Base-by-base conservation (phyloP, 2,113 vertebrate species). In the Natator depressus region DNA sequence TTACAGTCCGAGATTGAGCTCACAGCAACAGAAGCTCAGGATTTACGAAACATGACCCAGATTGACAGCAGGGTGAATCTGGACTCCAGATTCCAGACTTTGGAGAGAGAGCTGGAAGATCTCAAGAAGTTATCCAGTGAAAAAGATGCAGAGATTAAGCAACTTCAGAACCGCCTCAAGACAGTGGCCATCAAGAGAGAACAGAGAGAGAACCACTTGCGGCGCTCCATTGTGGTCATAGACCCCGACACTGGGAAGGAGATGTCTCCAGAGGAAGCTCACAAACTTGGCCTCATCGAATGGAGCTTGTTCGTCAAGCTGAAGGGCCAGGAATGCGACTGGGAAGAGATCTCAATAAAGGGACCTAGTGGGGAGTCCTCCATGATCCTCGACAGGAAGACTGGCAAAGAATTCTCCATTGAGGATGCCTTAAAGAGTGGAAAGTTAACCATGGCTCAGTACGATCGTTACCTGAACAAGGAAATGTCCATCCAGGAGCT, bases 241-340 rank as follows among this genome's bases (percentile, higher is more conserved):
- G 99, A 99, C 94, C 99, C 99, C 0, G 99, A 99, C 79, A 98
- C 99, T 0, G 99, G 99, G 47, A 99, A 98, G 19, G 99, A 99
- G 97, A 99, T 99, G 99, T 98, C 98, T 82, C 99, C 99, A 0
- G 99, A 99, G 95, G 99, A 99, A 96, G 99, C 99, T 59, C 99
- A 99, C n/a, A 98, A 98, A 8, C 96, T 98, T 0, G 99, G 99
- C 35, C 98, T 99, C 95, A 99, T 99, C 7, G 99, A 99, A 88
- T 99, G 99, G 99, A 99, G 99, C 96, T 99, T 99, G 98, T 99
- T 99, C 22, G 99, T 99, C 96, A 99, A 99, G 95, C 98, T 99
- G 93, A 99, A 99, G 94, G 99, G 98, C 89, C 99, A 99, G 95
- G 99, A 99, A 95, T 99, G 99, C 1, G 99, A 99, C 97, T 99